Evolutionary conservation across 2,797 vertebrate genomes (phyloP).

Genomic region (Mastacembelus armatus): DNA sequence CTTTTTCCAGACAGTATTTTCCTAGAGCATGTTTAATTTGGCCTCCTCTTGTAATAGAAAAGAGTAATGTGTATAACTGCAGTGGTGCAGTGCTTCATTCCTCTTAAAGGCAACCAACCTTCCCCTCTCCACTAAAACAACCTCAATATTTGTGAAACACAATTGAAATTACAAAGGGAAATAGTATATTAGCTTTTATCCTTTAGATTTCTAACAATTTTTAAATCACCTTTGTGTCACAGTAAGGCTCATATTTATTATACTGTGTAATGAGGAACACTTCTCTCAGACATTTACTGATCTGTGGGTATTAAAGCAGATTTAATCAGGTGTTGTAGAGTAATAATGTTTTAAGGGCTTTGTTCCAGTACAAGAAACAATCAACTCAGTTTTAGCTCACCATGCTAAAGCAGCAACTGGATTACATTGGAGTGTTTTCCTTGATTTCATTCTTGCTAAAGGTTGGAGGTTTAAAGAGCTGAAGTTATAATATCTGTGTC

Average conservation of each 20-base stretch:
- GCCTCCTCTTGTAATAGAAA: too few species aligned
- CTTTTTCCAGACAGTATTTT: too few species aligned
- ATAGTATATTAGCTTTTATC: background rate
- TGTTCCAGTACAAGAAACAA: slow-evolving; percentile 13
- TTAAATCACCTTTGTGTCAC: slow-evolving; percentile 38
- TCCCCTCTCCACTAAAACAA: slow-evolving; percentile 5
- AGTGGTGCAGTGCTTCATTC: background rate
- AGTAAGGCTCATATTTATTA: slow-evolving; percentile 26
- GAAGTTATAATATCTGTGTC: too few species aligned
- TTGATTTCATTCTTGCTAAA: background rate
- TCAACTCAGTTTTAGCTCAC: too few species aligned
- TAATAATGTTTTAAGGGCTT: slow-evolving; percentile 5
- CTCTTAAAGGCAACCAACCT: background rate
- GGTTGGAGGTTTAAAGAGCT: too few species aligned
- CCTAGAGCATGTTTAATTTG: too few species aligned
- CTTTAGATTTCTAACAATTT: slow-evolving; percentile 19
- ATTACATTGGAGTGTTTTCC: background rate
- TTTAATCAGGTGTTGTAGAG: slow-evolving; percentile 31
- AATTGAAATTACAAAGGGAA: slow-evolving; percentile 17
- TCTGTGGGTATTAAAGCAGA: slow-evolving; percentile 31
- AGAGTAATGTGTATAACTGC: too few species aligned
- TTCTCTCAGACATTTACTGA: slow-evolving; percentile 36
- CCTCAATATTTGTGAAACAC: slow-evolving; percentile 16
- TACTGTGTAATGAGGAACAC: slow-evolving; percentile 41
- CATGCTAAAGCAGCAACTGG: slow-evolving; percentile 1